Conservation (phyloP, 2,113 vertebrate species). For the Charina bottae region DNA sequence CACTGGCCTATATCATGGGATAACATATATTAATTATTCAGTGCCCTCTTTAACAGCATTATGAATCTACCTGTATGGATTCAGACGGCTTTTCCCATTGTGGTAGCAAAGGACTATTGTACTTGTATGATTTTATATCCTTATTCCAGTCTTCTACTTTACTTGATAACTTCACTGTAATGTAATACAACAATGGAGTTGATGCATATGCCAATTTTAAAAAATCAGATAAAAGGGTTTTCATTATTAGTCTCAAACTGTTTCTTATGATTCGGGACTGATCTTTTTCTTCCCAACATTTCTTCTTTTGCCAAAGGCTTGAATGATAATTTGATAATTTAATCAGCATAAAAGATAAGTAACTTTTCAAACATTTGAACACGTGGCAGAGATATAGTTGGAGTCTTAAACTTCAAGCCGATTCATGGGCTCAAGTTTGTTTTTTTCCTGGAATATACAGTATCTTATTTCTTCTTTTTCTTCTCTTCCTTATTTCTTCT, state of each 20-base stretch:
- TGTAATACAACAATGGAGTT: background rate
- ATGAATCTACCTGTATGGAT: background rate
- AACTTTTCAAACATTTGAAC: background rate
- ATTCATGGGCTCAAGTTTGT: background rate
- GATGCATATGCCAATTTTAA: background rate
- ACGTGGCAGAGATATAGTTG: background rate
- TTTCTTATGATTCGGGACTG: background rate
- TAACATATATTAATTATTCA: conserved; percentile 40
- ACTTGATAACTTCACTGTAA: background rate
- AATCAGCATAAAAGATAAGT: background rate
- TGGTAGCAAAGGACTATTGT: background rate
- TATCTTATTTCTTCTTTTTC: background rate
- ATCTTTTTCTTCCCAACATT: background rate
- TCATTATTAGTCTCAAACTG: conserved; percentile 19
- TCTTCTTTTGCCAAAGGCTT: background rate
- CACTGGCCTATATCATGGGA: rapidly evolving
- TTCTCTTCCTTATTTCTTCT: background rate
- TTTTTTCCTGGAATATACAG: background rate
- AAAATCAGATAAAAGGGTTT: background rate
- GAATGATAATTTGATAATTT: background rate
- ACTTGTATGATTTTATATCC: background rate
- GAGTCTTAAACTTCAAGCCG: background rate
- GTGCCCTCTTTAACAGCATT: conserved; percentile 34
- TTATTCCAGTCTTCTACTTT: rapidly evolving
- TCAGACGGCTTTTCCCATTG: conserved; percentile 24